phyloP scores from a whole-genome alignment of 1,140 invertebrate species.

The Drosophila willistoni region DNA sequence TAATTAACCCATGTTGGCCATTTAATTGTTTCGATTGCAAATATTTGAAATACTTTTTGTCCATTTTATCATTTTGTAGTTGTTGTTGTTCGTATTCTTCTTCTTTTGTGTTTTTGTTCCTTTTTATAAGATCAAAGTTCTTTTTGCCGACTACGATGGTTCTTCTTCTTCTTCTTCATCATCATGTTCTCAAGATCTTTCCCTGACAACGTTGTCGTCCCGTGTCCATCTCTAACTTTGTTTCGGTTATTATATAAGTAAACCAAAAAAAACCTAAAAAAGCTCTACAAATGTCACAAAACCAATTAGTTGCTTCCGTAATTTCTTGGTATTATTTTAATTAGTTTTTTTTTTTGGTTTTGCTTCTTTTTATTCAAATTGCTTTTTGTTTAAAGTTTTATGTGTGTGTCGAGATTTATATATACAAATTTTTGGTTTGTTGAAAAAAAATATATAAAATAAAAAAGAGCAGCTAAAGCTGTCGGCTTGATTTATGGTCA shows the following conservation, averaged over 20 bases:
- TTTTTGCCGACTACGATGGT: slow-evolving; percentile 61
- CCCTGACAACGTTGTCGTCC: no score
- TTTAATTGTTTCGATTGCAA: slow-evolving; percentile 80
- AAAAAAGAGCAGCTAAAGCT: slow-evolving; percentile 37
- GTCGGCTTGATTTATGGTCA: slow-evolving; percentile 59
- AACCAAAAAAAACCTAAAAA: slow-evolving; percentile 10
- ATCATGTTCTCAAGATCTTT: not conserved
- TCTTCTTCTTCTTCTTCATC: slow-evolving; percentile 64
- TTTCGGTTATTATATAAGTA: slow-evolving; percentile 57
- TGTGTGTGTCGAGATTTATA: slow-evolving; percentile 68
- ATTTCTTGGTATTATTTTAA: slow-evolving; percentile 81
- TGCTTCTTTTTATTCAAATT: slow-evolving; percentile 52
- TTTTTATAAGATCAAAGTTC: slow-evolving; percentile 60
- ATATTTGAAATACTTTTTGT: slow-evolving; percentile 70
- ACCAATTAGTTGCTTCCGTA: slow-evolving; percentile 78
- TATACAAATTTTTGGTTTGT: slow-evolving; percentile 42
- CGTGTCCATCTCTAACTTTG: not conserved
- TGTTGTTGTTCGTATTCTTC: not conserved
- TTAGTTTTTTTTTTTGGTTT: slow-evolving; percentile 52
- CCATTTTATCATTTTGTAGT: slow-evolving; percentile 36
- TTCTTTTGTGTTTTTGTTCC: not conserved
- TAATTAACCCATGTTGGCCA: slow-evolving; percentile 77
- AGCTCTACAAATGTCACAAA: slow-evolving; percentile 66
- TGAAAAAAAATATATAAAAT: slow-evolving; percentile 37
- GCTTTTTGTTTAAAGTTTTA: slow-evolving; percentile 55